Evolutionary conservation across 1,140 invertebrate species (phyloP), one percentile per base, ranked within the genome.

Genomic region (Drosophila azteca): DNA sequence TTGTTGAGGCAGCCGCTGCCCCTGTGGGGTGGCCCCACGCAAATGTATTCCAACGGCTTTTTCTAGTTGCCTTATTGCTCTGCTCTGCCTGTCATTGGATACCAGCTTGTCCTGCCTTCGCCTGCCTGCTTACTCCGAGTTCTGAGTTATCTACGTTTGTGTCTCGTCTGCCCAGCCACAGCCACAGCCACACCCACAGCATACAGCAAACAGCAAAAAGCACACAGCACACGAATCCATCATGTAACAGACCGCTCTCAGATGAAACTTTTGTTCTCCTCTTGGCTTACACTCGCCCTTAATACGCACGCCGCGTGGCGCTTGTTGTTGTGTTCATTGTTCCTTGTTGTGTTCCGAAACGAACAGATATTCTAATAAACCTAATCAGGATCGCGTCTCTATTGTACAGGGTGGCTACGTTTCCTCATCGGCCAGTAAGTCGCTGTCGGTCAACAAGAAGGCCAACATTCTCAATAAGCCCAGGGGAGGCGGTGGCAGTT

Each of bases 381-480:
- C 81, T 89, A 87, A 91, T 91, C 68, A 94, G 93, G 93, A 94
- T 92, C 93, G 93, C 80, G 93, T 93, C 77, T 90, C 94, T 69
- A 92, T 94, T 90, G 93, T 94, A 64, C 93, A 94, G 93, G 93
- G 93, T 67, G 93, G 93, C 52, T 94, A 94, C 90, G 93, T 94
- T 67, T 92, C 92, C 49, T 93, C 92, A 39, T 92, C 93, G 60
- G 92, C 89, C 29, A 91, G 85, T 43, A 91, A 93, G 63, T 92
- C 93, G 67, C 91, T 95, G 70, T 94, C 93, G 46, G 93, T 95
- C n/a, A 93, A 92, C 87, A 94, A 94, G 93, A 94, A 94, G 81
- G 93, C 94, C 31, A 96, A 96, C 93, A 93, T 96, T 50, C 92
- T 96, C 43, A 94, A 95, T 77, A 95, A 94, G 77, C 92, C 92